These are phyloP conservation scores for Xenopus borealis DNA, from an alignment of 2,113 vertebrate species.

Conservation along the genomic window DNA sequence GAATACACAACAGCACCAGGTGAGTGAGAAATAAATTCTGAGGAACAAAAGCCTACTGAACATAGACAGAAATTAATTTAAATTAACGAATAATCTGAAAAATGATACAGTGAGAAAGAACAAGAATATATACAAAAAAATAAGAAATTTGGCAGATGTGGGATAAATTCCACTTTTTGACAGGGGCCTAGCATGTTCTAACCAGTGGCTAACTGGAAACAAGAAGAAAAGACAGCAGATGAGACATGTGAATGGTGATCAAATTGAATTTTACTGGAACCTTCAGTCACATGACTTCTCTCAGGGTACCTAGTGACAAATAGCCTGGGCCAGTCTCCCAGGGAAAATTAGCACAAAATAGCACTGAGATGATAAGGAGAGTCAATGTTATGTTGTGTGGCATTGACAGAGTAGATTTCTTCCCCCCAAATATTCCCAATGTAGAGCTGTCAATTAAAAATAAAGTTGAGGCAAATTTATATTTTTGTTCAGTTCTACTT, in stretches of 20 bases:
- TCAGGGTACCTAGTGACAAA: not conserved
- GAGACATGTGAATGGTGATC: not conserved
- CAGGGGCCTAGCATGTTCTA: conserved; percentile 1
- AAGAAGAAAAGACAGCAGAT: not conserved
- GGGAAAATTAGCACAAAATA: not conserved
- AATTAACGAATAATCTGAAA: too few species aligned
- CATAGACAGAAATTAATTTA: too few species aligned
- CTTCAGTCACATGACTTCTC: not conserved
- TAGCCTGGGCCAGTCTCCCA: not conserved
- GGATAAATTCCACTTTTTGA: not conserved
- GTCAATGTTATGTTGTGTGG: too few species aligned
- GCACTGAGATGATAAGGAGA: too few species aligned
- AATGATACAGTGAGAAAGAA: too few species aligned
- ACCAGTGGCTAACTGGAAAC: conserved; percentile 35
- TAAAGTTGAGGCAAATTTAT: too few species aligned
- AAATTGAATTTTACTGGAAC: not conserved
- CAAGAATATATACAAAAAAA: not conserved
- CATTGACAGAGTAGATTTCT: too few species aligned
- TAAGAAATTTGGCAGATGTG: conserved; percentile 20
- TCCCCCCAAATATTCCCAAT: too few species aligned
- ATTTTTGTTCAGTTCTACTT: too few species aligned
- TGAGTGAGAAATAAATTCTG: conserved; percentile 43
- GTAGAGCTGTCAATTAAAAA: too few species aligned
- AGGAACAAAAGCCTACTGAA: not conserved
- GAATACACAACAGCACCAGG: conserved; percentile 53